Base-by-base conservation (phyloP, 2,113 vertebrate species). In the Eclectus roratus region DNA sequence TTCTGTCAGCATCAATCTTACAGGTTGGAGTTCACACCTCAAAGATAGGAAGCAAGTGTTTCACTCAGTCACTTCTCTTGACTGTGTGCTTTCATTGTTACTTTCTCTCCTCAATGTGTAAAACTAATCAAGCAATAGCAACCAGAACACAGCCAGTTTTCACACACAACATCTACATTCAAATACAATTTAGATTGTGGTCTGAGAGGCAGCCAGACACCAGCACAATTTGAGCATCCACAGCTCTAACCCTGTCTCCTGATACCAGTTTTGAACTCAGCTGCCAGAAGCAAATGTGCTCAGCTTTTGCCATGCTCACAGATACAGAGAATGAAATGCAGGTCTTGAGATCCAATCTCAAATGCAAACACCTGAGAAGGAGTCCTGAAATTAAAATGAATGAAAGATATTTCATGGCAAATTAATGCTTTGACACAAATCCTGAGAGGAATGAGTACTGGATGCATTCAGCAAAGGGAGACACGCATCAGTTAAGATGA, bases 351-450 rank as follows among this genome's bases (percentile, higher is more conserved):
- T 89, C 64, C 55, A 43, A 88, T 78, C 68, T 80, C 50, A 78
- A 80, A 94, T 50, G 63, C 50, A 88, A 93, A 65, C 0, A 5
- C 53, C 70, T 58, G 29, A 95, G 61, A 65, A 87, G 41, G 68
- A 85, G 70, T 58, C 74, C 53, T 65, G 82, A 94, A 88, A 96
- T 82, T 77, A 74, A 97, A 85, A 2, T n/a, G 69, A 95, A 91
- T 88, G 80, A 71, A 89, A 71, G 58, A 85, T 86, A 85, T 66
- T 76, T 91, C 73, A 92, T 0, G 0, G 66, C 56, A 97, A 91
- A 87, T 96, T 84, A 96, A 92, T 79, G 66, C 73, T 71, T 73
- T 92, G 88, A 88, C 50, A 87, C 47, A 96, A 86, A 83, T 90
- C 72, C 74, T 65, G 27, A 71, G 86, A 87, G 71, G 65, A 91